Evolutionary conservation across 2,113 vertebrate species (phyloP).

Genomic region (Sterrhoptilus dennistouni): DNA sequence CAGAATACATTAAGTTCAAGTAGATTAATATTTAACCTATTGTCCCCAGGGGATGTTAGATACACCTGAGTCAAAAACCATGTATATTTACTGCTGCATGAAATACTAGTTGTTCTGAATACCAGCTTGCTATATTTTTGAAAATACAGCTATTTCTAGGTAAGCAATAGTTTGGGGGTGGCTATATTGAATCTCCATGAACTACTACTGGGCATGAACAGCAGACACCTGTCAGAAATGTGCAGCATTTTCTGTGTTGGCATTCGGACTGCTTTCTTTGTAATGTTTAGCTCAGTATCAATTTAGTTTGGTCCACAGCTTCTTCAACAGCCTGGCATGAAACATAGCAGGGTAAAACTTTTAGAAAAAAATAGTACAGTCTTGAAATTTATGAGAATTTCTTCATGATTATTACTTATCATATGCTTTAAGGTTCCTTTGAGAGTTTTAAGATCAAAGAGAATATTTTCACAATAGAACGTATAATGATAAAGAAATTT

Average conservation of each 20-base stretch:
- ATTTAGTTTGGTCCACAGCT: background rate
- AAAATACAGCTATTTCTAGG: background rate
- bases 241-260: fast-evolving
- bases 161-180: background rate
- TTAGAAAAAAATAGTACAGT: background rate
- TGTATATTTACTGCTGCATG: background rate
- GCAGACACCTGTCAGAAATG: background rate
- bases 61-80: background rate
- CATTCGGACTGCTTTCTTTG: background rate
- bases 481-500: background rate
- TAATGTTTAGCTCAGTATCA: background rate
- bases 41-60: background rate
- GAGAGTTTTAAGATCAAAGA: background rate
- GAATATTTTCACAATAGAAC: background rate
- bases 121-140: background rate
- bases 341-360: background rate
- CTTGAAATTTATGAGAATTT: background rate
- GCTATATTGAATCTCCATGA: background rate
- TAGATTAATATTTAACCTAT: background rate
- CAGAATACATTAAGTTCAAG: background rate
- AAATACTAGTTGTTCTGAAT: background rate
- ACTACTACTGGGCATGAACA: background rate
- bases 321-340: background rate
- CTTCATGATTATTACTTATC: background rate
- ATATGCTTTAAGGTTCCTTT: background rate